Evolutionary conservation across 2,888 invertebrate species (phyloP), one percentile per base, ranked within the genome.

Genomic region (Celastrina argiolus): DNA sequence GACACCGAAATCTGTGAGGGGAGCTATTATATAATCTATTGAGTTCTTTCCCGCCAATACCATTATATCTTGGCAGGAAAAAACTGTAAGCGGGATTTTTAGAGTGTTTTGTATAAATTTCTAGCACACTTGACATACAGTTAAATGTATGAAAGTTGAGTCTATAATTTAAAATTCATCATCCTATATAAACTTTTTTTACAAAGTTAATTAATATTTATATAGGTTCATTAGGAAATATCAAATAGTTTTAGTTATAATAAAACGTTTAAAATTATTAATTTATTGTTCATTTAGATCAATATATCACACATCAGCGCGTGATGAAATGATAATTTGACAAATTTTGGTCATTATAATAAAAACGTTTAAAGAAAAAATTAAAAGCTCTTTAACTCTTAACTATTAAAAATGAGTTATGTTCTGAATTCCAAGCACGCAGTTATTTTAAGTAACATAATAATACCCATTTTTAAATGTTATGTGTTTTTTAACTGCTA

Each of bases 291-390:
- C 16, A 45, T 45, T 45, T 18, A 45, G 18, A 45, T 45, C 45
- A 16, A 45, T 45, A 45, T 18, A 45, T 45, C 45, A 45, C 45
- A 18, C 10, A 16, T 18, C 10, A 10, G 45, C 3, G 10, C 3
- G 45, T 45, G 45, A 45, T 45, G 45, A 45, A 45, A 45, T 18
- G 18, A 45, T 45, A 45, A 45, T 45, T 18, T 45, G 45, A 45
- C 45, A 45, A 45, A 45, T 8, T 42, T 45, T 45, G 18, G 18
- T 45, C 45, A 18, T 45, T 18, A 45, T 45, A 39, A 14, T 39
- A 6, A 14, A 18, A 18, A 18, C 3, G 18, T 45, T 45, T 18
- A 16, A 7, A 0, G 0, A 2, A 18, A 18, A 42, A 45, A 45
- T 18, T 10, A 10, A 18, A 42, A 16, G 8, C 10, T 18, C 2